Conservation (phyloP, 2,113 vertebrate species). For the Hucho hucho region DNA sequence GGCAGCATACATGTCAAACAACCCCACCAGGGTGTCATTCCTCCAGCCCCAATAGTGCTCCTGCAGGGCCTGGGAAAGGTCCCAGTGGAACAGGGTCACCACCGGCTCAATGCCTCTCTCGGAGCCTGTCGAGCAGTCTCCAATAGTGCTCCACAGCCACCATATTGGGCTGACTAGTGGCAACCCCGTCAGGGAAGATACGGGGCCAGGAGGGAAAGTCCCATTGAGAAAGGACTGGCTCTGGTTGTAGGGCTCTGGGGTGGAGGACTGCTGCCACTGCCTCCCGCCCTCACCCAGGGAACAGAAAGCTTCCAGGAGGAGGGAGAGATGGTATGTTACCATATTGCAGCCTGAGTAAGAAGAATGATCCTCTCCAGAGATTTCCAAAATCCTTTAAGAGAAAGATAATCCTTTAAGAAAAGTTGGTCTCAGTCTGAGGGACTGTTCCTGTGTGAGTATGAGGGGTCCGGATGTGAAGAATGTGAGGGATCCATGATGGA, state of each 20-base stretch:
- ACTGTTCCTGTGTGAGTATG: not conserved
- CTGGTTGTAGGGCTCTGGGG: constrained; percentile 65
- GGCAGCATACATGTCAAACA: constrained; percentile 85
- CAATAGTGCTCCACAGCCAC: constrained; percentile 84
- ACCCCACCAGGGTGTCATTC: constrained; percentile 77
- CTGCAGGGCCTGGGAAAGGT: constrained; percentile 86
- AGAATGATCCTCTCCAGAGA: not conserved
- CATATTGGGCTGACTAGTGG: constrained; percentile 62
- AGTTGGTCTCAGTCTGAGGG: no score
- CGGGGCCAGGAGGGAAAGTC: constrained; percentile 89
- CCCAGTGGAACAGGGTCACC: constrained; percentile 92
- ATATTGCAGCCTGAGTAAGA: not conserved
- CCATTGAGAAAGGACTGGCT: constrained; percentile 80
- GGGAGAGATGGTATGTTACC: constrained; percentile 23
- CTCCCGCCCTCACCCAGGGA: constrained; percentile 75
- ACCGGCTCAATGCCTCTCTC: constrained; percentile 79
- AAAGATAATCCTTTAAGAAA: not conserved
- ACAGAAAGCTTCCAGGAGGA: constrained; percentile 62
- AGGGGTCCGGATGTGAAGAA: not conserved
- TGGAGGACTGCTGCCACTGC: constrained; percentile 77
- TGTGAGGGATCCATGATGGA: not conserved
- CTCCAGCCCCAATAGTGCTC: constrained; percentile 88
- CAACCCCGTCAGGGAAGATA: constrained; percentile 84
- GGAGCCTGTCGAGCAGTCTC: constrained; percentile 75
- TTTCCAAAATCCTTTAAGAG: not conserved